Evolutionary conservation across 2,888 invertebrate genomes (phyloP), one percentile per base, ranked within the genome.

Genomic region (Oscheius myriophilus): DNA sequence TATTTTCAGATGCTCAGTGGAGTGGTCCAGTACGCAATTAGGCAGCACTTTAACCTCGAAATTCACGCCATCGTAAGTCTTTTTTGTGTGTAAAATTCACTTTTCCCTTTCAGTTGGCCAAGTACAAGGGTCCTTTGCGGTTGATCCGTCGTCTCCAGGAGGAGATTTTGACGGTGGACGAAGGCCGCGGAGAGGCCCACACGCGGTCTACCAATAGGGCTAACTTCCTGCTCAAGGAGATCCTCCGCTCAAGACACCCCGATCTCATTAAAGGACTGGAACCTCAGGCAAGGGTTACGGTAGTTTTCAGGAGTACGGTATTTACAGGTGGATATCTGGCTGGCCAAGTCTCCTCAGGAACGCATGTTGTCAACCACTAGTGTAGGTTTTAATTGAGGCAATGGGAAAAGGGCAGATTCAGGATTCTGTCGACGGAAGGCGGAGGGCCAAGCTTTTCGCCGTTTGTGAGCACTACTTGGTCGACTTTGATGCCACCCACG

Each of bases 131-230:
- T 1, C 83, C 84, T 7, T 74, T 84, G 16, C 73, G 71, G 4
- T 57, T 84, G 9, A 81, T 84, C 42, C 76, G 84, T 14, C 72
- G 84, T 42, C 78, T 78, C 53, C 76, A 84, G 57, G 84, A 84
- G 66, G 84, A 84, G 64, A 82, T 84, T 46, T 68, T 84, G 25
- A 77, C 77, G 51, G 81, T 80, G n/a, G 67, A 78, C 18, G 70
- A 68, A 4, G 71, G 72, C n/a, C 66, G 64, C n/a, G 71, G 73
- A 21, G 73, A 75, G 21, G 63, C 49, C 25, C 59, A 62, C 12
- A 63, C 63, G 18, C 66, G 77, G 18, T 54, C 73, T 14, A 71
- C 71, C 4, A 77, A 77, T 53, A 45, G 76, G 57, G 69, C 69
- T 18, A 82, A 84, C 66, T 70, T 69, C 59, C 70, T 84, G 12